Evolutionary conservation across 2,797 vertebrate species (phyloP), one percentile per base, ranked within the genome.

Genomic region (Mareca penelope): DNA sequence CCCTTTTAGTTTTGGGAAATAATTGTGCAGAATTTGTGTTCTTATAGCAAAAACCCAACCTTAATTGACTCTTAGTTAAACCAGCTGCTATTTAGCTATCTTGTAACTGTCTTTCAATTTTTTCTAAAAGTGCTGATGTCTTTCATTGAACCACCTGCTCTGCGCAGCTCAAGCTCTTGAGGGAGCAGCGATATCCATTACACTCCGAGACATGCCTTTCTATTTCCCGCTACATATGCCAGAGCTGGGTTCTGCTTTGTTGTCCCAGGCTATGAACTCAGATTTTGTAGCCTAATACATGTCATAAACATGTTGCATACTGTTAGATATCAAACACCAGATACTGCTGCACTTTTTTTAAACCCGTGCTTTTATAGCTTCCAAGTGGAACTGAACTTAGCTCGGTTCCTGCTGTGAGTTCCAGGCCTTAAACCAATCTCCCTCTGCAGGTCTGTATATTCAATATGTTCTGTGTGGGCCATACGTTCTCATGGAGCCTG

Each of bases 261-360:
- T 96, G 92, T 96, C 89, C 37, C 52, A 90, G 94, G 68, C 89
- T 93, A 94, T 90, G 92, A 96, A 94, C 88, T 94, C 93, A 39
- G 83, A 94, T 96, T 92, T 89, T 90, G 96, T 87, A 86, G 96
- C 91, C 88, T 97, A 92, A 92, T 94, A 77, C 83, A 48, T 89
- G 86, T 93, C 93, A 77, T 97, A 96, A 97, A 96, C 91, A 86
- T 97, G 94, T 89, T 97, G 82, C 92, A 21, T 93, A 95, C 95
- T 95, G 88, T 95, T 95, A 88, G 94, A 92, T 96, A 94, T 96
- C 97, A 94, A 96, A 95, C 87, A 78, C 95, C 97, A 98, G 96
- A 94, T 95, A 35, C 68, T 35, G 55, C 80, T 92, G 95, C 95
- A 88, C 90, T 94, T 92, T 93, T 96, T 95, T 96, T 89, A 95